Evolutionary conservation across 2,888 invertebrate species (phyloP).

Genomic region (Euzophera pinguis): DNA sequence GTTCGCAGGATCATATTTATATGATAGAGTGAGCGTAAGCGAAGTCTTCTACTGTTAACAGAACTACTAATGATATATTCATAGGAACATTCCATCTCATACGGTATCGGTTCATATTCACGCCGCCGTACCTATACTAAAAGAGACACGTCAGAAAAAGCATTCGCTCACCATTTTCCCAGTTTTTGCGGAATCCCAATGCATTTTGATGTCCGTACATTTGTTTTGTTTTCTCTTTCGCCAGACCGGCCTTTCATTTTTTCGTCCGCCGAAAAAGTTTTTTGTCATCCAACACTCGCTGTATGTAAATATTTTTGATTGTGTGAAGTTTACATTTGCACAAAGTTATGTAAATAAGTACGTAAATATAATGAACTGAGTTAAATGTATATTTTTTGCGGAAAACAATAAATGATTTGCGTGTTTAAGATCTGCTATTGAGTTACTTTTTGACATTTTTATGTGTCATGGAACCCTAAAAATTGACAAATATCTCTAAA

Average conservation of each 20-base stretch:
- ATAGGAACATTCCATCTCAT: neutral
- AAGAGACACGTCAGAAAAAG: conserved; percentile 1
- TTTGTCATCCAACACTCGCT: neutral
- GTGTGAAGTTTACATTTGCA: neutral
- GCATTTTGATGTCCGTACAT: conserved; percentile 22
- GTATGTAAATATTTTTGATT: neutral
- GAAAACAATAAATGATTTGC: too few relatives aligned
- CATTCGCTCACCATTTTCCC: conserved; percentile 10
- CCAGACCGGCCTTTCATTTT: neutral
- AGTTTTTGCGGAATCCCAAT: conserved; percentile 16
- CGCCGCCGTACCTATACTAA: neutral
- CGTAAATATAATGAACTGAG: too few relatives aligned
- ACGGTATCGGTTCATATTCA: neutral
- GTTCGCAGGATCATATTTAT: too few relatives aligned
- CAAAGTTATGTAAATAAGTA: too few relatives aligned
- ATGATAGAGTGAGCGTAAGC: too few relatives aligned
- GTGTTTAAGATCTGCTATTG: too few relatives aligned
- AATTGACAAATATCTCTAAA: too few relatives aligned
- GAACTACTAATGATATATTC: too few relatives aligned
- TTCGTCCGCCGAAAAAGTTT: neutral
- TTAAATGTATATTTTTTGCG: neutral
- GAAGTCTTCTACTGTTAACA: too few relatives aligned
- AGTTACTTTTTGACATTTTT: too few relatives aligned
- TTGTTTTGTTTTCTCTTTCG: conserved; percentile 18
- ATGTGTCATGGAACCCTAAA: too few relatives aligned